Conservation (phyloP, 2,888 invertebrate genomes). For the Phaedon cochleariae region DNA sequence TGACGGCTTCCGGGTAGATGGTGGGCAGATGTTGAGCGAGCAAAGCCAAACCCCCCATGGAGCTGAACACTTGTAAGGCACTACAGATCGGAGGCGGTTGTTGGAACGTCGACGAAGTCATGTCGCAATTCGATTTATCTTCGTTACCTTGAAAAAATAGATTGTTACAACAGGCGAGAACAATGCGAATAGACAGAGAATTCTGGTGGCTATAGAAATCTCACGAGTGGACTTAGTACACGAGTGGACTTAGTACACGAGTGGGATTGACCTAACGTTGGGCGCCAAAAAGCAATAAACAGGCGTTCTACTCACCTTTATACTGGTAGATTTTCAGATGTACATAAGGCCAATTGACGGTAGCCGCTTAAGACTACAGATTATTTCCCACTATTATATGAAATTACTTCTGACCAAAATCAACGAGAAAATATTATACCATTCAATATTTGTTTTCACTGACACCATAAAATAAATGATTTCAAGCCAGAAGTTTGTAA, state of each 20-base stretch:
- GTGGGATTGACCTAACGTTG: no score
- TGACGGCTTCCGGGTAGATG: conserved; percentile 81
- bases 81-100: conserved; percentile 59
- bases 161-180: no score
- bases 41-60: conserved; percentile 86
- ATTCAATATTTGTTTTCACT: no score
- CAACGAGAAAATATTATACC: no score
- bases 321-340: conserved; percentile 59
- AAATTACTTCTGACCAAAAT: no score
- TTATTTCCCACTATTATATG: no score
- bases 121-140: conserved; percentile 40
- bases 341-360: conserved; percentile 60
- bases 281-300: conserved; percentile 15
- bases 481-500: no score
- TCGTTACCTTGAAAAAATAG: conserved; percentile 32
- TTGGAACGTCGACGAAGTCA: conserved; percentile 37
- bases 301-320: conserved; percentile 52
- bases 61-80: conserved; percentile 86
- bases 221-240: no score
- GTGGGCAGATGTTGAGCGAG: conserved; percentile 89
- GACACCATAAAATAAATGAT: no score
- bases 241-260: no score
- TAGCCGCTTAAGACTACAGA: conserved; percentile 53
- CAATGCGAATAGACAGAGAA: no score
- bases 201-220: no score